Evolutionary conservation across 2,797 vertebrate genomes (phyloP), one percentile per base, ranked within the genome.

Genomic region (Halcyon leucocephala): DNA sequence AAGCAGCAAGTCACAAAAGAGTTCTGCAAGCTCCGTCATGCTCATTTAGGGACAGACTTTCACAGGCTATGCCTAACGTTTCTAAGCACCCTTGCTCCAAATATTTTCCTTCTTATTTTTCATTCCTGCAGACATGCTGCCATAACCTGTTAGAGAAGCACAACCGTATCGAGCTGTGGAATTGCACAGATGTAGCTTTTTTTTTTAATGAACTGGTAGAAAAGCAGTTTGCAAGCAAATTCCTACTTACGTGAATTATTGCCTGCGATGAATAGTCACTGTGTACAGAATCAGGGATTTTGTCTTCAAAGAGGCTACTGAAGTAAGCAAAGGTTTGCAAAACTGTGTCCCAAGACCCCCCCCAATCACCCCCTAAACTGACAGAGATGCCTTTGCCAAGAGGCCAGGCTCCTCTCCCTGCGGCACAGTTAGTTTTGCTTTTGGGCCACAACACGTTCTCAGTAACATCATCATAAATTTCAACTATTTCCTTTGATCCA

Each of bases 111-210:
- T 9, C 44, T 31, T 51, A 28, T 24, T 76, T 77, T 82, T 83
- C 12, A 69, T 35, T 86, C 21, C 64, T 73, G 52, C 44, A 87
- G 55, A 60, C 24, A 37, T 2, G 24, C 26, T 58, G 60, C 51
- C 2, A 0, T 26, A 85, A 87, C 37, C 18, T 1, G 9, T 35
- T 81, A 60, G 1, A 73, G 24, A 70, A 61, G 29, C 49, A 58
- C 42, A 70, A n/a, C 39, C 3, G 0, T 6, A 70, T 6, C 0
- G 0, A 76, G 39, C 12, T 37, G 19, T 15, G 20, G 55, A 73
- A 79, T 18, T 52, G 41, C 51, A 84, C 10, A 51, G 29, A 73
- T 2, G 1, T 9, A 71, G 25, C 35, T 18, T 41, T 18, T 18
- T 42, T 64, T 60, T 82, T 76, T 57, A 0, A 77, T 52, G 10